These are phyloP conservation scores for Drymodes brunneopygia DNA, from an alignment of 2,113 vertebrate species.

Conservation along the genomic window DNA sequence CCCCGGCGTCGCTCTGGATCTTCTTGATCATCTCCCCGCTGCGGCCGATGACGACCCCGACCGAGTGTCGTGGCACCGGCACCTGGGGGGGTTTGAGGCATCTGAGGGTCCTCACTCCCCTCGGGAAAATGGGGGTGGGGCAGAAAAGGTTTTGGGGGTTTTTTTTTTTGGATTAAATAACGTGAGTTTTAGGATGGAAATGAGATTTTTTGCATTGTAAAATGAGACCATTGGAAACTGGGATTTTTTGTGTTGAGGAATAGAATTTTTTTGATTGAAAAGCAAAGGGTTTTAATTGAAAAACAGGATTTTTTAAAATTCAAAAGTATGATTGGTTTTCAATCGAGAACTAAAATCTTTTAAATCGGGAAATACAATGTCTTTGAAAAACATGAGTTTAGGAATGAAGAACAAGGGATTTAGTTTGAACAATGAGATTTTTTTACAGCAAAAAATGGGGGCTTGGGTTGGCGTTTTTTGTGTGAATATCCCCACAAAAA, in stretches of 20 bases:
- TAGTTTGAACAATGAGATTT: accelerated
- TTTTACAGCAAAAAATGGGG: accelerated
- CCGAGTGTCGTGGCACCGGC: neutral
- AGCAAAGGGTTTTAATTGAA: neutral
- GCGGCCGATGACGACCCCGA: neutral
- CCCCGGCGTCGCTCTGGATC: neutral
- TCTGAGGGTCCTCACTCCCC: neutral
- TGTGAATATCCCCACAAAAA: neutral
- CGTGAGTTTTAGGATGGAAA: accelerated
- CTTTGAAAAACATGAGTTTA: too few species aligned
- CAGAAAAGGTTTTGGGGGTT: neutral
- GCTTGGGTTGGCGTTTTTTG: accelerated
- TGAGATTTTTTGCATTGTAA: too few species aligned
- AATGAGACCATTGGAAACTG: accelerated
- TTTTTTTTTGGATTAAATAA: neutral
- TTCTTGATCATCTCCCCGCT: constrained; percentile 1
- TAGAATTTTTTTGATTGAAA: too few species aligned
- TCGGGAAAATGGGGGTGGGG: neutral
- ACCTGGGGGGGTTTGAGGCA: neutral
- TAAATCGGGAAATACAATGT: accelerated
- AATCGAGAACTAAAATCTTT: accelerated
- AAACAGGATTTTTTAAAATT: accelerated
- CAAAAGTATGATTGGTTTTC: accelerated
- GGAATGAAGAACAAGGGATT: accelerated
- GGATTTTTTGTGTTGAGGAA: accelerated